Base-by-base conservation (phyloP, 2,113 vertebrate species). In the Meles meles region DNA sequence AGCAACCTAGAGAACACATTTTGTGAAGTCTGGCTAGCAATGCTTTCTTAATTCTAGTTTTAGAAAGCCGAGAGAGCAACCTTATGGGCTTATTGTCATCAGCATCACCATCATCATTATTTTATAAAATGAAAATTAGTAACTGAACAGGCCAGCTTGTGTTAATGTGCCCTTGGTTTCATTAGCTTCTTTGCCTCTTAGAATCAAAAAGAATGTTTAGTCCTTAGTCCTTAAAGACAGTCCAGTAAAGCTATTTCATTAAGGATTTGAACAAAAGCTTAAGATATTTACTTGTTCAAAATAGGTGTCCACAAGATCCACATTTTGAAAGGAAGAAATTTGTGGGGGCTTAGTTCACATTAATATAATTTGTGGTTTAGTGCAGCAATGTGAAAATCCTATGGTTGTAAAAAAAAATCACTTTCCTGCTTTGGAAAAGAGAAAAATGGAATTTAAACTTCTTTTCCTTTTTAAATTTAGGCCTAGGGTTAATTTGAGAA, bases 41-140 rank as follows among this genome's bases (percentile, higher is more conserved):
- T 21, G 59, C 86, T 81, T 89, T 90, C 77, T 80, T 71, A 79
- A 87, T 42, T 85, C 42, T 86, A 47, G 92, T 88, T 93, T 93
- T 29, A 94, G 57, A 96, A 89, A 77, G n/a, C 59, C 44, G 65
- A 81, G 47, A 61, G 17, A 85, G n/a, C 31, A 93, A 31, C 88
- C n/a, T 67, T 61, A 31, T 7, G 20, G 8, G 29, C 37, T 86
- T 44, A 65, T 44, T 49, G 57, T 90, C 52, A 44, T 63, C 47
- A 52, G 29, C 13, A 29, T 83, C 17, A 80, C 27, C 52, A 7
- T 83, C 15, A 80, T 39, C 29, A 61, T 69, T 37, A 92, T 69
- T 85, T 74, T 89, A 12, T 89, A 76, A 85, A 96, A 49, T 83
- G 57, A 63, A 88, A 61, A 80, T 76, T 18, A 81, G 65, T 76